Evolutionary conservation across 2,797 vertebrate species (phyloP), one percentile per base, ranked within the genome.

Genomic region (Acanthis flammea): DNA sequence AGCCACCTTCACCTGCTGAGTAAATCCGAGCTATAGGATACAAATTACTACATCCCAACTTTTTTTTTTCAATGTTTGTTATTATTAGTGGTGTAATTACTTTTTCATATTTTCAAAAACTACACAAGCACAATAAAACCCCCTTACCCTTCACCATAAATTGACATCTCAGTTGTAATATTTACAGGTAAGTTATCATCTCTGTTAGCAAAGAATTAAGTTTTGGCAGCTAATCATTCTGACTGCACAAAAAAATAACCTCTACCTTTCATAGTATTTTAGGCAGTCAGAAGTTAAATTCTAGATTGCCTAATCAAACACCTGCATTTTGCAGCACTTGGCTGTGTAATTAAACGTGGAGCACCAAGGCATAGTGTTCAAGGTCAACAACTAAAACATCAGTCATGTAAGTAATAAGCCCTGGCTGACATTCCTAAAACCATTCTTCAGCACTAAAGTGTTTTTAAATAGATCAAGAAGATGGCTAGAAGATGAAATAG

Each of bases 301-400:
- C 48, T 80, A 85, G 67, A 92, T 87, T 86, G 79, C 71, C 68
- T 94, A 92, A 94, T 92, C 83, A 95, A 95, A 92, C 81, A 95
- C 47, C 77, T 91, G 75, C 37, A 63, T 90, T 95, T 90, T 89
- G 74, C 88, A 81, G 87, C 73, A 80, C 19, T 94, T 89, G 55
- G 19, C 54, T 81, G 25, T 86, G 41, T 90, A 95, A 97, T 95
- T 96, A 95, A 92, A 95, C 42, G 60, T 86, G 68, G 39, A 94
- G 65, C 70, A 88, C 19, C 37, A 66, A 91, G 70, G 25, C 4
- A 2, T 19, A 66, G 25, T 51, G 48, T 45, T 86, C 91, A 96
- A 91, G 86, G 89, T 96, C 94, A 97, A 94, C 73, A 87, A 94
- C 68, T 67, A 58, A 54, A 79, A 89, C 80, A 92, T 93, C 72